Conservation (phyloP, 2,113 vertebrate species). For the Pelecanus crispus region DNA sequence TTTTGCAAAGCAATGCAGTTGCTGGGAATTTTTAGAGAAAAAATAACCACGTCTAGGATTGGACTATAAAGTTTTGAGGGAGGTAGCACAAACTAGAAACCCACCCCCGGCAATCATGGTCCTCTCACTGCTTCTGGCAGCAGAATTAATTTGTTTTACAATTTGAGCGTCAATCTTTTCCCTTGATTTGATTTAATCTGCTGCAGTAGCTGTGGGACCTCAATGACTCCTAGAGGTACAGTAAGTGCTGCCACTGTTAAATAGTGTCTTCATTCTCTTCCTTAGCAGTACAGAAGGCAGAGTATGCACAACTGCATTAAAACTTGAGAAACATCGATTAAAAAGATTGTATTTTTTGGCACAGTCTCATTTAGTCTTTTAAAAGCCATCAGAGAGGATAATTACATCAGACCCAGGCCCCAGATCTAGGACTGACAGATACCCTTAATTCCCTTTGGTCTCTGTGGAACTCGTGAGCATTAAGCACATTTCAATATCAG, state of each 20-base stretch:
- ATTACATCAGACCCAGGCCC: not conserved
- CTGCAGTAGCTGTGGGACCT: not conserved
- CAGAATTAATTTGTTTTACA: not conserved
- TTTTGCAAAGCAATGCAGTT: not conserved
- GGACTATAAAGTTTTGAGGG: not conserved
- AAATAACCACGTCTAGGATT: fast-evolving
- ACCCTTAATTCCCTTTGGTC: not conserved
- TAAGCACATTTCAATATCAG: not conserved
- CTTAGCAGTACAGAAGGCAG: not conserved
- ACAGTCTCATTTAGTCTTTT: not conserved
- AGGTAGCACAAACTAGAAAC: not conserved
- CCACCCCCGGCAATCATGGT: not conserved
- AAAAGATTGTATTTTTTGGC: not conserved
- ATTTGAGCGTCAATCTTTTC: not conserved
- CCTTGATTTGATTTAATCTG: not conserved
- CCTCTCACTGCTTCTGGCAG: not conserved
- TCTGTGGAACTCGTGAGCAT: not conserved
- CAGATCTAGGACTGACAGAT: not conserved
- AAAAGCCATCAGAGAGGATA: not conserved
- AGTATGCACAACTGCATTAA: not conserved
- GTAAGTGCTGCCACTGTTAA: not conserved
- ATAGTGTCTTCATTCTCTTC: not conserved
- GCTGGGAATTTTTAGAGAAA: not conserved
- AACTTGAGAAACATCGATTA: not conserved
- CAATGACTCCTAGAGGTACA: not conserved